These are phyloP conservation scores for Spea bombifrons DNA, from an alignment of 2,113 vertebrate species.

Conservation along the genomic window DNA sequence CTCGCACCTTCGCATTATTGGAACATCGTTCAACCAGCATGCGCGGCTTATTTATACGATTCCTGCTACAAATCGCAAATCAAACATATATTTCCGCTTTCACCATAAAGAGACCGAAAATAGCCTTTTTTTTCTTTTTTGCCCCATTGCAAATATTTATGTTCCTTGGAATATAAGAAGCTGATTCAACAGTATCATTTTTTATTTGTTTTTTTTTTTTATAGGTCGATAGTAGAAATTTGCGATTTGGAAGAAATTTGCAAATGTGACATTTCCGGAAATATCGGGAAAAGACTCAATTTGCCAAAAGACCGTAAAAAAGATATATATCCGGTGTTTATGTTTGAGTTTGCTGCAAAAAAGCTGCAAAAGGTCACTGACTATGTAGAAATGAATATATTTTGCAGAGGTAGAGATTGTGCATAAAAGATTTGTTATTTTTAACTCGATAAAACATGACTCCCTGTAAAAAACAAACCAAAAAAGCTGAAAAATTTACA, in stretches of 20 bases:
- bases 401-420: slow-evolving; percentile 14
- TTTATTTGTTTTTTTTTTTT: not conserved
- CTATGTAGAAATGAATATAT: slow-evolving; percentile 21
- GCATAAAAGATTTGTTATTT: not conserved
- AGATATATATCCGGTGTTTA: not conserved
- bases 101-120: slow-evolving; percentile 9
- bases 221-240: not conserved
- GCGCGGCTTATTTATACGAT: not conserved
- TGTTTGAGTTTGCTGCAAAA: not conserved
- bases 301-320: not conserved
- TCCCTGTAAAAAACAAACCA: not conserved
- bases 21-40: not conserved
- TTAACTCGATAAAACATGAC: slow-evolving; percentile 3
- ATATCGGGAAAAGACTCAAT: not conserved
- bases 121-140: slow-evolving; percentile 3
- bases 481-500: too few species aligned
- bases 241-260: slow-evolving; percentile 24
- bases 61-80: not conserved
- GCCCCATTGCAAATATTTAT: not conserved
- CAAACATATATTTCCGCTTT: not conserved
- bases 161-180: slow-evolving; percentile 3
- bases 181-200: not conserved
- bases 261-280: slow-evolving; percentile 38
- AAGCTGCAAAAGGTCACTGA: slow-evolving; percentile 24
- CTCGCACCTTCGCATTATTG: not conserved